Evolutionary conservation across 2,888 invertebrate genomes (phyloP).

Genomic region (Amiota minor): DNA sequence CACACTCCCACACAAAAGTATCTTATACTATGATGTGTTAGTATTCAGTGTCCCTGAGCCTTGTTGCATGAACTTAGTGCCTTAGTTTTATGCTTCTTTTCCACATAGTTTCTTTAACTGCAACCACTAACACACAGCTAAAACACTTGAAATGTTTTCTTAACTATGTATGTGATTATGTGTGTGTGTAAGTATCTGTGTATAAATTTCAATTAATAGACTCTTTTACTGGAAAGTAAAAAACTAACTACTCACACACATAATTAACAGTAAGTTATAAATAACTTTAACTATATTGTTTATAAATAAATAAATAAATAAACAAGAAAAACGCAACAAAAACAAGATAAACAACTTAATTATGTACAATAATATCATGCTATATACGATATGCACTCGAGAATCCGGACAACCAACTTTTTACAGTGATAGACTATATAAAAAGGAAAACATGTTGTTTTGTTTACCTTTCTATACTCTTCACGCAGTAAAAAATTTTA

Average conservation of each 20-base stretch:
- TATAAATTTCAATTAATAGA: slow-evolving; percentile 13
- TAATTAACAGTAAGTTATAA: slow-evolving; percentile 62
- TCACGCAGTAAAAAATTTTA: too few relatives aligned
- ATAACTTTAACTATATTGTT: background rate
- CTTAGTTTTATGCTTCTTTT: background rate
- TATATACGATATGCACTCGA: background rate
- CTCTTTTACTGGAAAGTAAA: slow-evolving; percentile 30
- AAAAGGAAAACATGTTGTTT: too few relatives aligned
- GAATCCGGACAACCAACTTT: too few relatives aligned
- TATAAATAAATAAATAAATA: too few relatives aligned
- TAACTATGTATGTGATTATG: slow-evolving; percentile 12
- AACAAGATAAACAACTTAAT: slow-evolving; percentile 66
- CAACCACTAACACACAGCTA: background rate
- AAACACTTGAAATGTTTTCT: background rate
- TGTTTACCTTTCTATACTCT: too few relatives aligned
- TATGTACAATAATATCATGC: slow-evolving; percentile 50
- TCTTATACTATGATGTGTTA: too few relatives aligned
- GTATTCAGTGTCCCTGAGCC: too few relatives aligned
- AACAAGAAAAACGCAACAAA: slow-evolving; percentile 26
- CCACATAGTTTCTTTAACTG: background rate
- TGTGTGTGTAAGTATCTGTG: slow-evolving; percentile 25
- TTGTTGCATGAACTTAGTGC: slow-evolving; percentile 9
- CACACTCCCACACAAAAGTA: too few relatives aligned
- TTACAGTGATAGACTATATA: too few relatives aligned
- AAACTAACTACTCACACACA: slow-evolving; percentile 49